A percentile compares a stretch with the other conserved stretches of the same genome.
Conservation (phyloP, 1,140 invertebrate genomes). For the Galleria mellonella region DNA sequence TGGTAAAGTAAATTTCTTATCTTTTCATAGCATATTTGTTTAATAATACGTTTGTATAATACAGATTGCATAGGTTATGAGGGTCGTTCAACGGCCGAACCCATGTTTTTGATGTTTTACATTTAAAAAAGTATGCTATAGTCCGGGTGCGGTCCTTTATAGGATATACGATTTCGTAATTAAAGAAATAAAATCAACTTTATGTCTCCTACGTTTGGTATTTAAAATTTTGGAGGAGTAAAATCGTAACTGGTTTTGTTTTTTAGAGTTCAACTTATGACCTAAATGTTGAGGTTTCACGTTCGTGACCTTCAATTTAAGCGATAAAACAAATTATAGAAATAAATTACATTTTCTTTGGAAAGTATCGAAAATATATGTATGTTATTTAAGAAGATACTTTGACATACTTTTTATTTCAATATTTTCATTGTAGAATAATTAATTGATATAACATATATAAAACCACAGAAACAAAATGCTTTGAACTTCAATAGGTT, state of each 20-base stretch:
- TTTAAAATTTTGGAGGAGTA: too few relatives aligned
- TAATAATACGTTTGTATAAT: constrained; percentile 28
- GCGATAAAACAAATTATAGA: not conserved
- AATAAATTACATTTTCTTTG: too few relatives aligned
- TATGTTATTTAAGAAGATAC: too few relatives aligned
- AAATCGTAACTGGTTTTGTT: not conserved
- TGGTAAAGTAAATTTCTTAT: constrained; percentile 59
- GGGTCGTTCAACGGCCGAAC: constrained; percentile 16
- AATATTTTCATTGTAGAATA: too few relatives aligned
- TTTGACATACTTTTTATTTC: too few relatives aligned
- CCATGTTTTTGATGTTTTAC: constrained; percentile 64
- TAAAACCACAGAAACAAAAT: too few relatives aligned
- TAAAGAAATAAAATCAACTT: too few relatives aligned
- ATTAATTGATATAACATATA: too few relatives aligned
- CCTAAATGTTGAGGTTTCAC: not conserved
- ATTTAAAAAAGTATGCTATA: constrained; percentile 27
- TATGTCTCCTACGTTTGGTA: too few relatives aligned
- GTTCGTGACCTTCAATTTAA: not conserved
- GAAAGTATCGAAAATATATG: too few relatives aligned
- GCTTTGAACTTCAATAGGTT: too few relatives aligned
- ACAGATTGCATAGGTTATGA: constrained; percentile 53
- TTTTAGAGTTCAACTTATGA: not conserved
- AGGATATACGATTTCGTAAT: not conserved
- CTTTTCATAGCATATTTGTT: constrained; percentile 40
- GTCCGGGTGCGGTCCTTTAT: not conserved